Evolutionary conservation across 2,113 vertebrate species (phyloP).

Genomic region (Baryphthengus martii): DNA sequence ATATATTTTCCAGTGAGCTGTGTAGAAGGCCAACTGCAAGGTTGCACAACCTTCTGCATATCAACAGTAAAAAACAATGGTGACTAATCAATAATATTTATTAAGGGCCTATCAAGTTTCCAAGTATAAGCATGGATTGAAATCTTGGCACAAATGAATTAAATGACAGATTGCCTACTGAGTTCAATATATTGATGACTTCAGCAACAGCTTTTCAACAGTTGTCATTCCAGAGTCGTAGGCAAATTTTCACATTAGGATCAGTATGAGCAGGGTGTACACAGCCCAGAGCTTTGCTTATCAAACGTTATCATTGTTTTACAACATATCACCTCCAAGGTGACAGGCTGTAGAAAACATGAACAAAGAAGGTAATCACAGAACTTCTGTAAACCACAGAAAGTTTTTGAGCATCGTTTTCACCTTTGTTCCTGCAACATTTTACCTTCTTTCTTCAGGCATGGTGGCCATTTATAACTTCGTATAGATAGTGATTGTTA

Average conservation of each 20-base stretch:
- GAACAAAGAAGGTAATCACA: background rate
- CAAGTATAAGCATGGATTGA: background rate
- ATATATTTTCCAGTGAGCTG: background rate
- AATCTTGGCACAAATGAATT: conserved; percentile 1
- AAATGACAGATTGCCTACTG: conserved; percentile 31
- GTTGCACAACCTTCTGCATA: conserved; percentile 19
- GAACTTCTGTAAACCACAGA: background rate
- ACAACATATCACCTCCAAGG: background rate
- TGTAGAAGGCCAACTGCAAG: background rate
- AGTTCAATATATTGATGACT: background rate
- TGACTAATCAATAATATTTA: conserved; percentile 56
- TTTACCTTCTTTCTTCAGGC: background rate
- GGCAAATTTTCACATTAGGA: background rate
- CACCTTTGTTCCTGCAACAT: background rate
- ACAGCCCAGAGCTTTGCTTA: background rate
- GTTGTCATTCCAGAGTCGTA: background rate
- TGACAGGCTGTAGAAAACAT: background rate
- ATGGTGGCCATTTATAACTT: background rate
- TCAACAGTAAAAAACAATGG: conserved; percentile 30
- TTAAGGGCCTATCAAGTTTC: background rate
- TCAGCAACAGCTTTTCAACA: background rate
- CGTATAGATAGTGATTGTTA: background rate
- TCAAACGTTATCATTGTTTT: background rate
- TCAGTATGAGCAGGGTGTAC: background rate
- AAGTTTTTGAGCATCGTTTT: background rate